A percentile compares a stretch with the other conserved stretches of the same genome.
Conservation (phyloP, 2,797 vertebrate species). For the Cygnus olor region DNA sequence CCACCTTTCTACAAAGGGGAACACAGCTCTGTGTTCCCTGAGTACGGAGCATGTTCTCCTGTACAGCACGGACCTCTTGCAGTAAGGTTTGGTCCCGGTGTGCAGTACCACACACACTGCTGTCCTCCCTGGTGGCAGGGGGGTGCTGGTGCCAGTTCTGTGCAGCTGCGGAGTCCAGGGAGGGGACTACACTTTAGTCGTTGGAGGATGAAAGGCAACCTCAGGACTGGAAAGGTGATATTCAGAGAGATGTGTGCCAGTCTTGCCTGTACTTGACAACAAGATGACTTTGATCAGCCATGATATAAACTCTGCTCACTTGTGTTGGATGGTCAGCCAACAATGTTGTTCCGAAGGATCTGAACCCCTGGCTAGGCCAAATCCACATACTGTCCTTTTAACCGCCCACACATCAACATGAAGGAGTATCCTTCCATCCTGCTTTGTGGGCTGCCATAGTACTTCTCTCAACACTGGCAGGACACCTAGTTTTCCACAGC, state of each 20-base stretch:
- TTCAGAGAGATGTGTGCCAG: not conserved
- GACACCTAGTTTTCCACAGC: not conserved
- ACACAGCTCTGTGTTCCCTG: not conserved
- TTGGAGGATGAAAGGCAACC: not conserved
- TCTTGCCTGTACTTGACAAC: not conserved
- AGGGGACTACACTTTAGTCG: not conserved
- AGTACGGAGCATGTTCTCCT: not conserved
- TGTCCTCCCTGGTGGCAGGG: not conserved
- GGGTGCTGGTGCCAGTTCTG: not conserved
- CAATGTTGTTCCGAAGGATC: not conserved
- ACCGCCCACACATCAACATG: not conserved
- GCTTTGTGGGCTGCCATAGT: not conserved
- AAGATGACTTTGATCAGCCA: not conserved
- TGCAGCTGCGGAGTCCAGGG: not conserved
- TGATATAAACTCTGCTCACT: not conserved
- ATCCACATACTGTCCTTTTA: not conserved
- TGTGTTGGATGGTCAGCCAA: not conserved
- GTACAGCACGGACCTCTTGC: not conserved
- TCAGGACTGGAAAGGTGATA: not conserved
- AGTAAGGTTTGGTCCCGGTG: not conserved
- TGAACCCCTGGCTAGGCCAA: not conserved
- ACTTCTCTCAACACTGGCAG: not conserved
- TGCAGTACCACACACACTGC: not conserved
- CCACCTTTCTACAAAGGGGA: not conserved
- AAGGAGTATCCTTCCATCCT: not conserved